Evolutionary conservation across 2,113 vertebrate species (phyloP).

Genomic region (human (Homo sapiens)): DNA sequence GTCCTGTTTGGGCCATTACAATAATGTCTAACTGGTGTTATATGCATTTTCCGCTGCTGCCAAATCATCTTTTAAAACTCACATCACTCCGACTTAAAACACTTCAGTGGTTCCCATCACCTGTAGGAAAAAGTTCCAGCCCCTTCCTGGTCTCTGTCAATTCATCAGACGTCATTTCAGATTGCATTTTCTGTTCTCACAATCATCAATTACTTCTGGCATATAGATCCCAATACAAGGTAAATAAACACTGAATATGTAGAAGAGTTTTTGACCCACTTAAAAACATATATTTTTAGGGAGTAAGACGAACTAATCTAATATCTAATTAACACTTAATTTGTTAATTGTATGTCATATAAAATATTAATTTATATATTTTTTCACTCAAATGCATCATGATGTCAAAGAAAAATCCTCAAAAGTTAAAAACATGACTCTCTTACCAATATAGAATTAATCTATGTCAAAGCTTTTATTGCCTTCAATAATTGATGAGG

Average conservation of each 20-base stretch:
- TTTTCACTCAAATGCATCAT: not conserved
- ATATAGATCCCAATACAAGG: not conserved
- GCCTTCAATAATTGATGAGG: not conserved
- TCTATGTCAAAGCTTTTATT: not conserved
- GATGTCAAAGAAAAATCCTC: constrained; percentile 8
- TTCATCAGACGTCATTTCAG: not conserved
- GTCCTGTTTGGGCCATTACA: not conserved
- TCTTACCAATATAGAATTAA: constrained; percentile 25
- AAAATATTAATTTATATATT: constrained; percentile 28
- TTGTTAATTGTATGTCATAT: not conserved
- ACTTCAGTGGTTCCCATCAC: not conserved
- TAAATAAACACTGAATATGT: not conserved
- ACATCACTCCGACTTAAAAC: not conserved
- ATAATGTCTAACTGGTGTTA: not conserved
- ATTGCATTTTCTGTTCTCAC: not conserved
- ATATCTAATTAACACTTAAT: not conserved
- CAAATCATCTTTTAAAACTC: not conserved
- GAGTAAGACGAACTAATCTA: not conserved
- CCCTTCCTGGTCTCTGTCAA: not conserved
- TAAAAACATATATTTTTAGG: not conserved
- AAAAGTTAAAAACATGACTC: constrained; percentile 29
- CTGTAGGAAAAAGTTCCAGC: not conserved
- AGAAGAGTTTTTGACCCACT: not conserved
- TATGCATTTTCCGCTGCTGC: not conserved
- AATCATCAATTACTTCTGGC: not conserved